These are phyloP conservation scores for Xyrichtys novacula DNA, from an alignment of 2,797 vertebrate species.

Conservation along the genomic window DNA sequence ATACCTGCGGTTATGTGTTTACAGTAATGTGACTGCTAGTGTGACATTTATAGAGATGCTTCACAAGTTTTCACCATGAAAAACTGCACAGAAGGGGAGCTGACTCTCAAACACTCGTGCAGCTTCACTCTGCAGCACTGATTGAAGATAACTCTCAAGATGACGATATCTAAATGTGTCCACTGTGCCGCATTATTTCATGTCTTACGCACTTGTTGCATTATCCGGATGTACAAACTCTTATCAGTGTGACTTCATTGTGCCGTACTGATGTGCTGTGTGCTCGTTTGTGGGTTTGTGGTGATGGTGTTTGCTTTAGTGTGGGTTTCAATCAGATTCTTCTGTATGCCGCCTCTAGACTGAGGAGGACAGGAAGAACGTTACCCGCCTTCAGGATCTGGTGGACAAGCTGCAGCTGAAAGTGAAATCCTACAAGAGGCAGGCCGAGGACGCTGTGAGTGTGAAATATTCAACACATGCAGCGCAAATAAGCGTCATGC, in stretches of 20 bases:
- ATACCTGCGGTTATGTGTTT: constrained; percentile 12
- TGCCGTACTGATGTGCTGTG: not conserved
- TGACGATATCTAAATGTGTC: constrained; percentile 1
- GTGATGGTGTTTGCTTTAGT: constrained; percentile 10
- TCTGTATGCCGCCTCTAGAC: constrained; percentile 58
- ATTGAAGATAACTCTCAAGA: not conserved
- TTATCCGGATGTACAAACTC: not conserved
- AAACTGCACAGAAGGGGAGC: constrained; percentile 3
- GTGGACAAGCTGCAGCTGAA: constrained; percentile 93
- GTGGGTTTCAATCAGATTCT: constrained; percentile 14
- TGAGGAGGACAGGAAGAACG: constrained; percentile 92
- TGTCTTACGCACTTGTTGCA: not conserved
- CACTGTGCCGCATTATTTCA: constrained; percentile 2
- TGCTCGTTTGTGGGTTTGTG: not conserved
- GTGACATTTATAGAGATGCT: constrained; percentile 28
- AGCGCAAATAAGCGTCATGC: constrained; percentile 25
- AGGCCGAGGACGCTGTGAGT: constrained; percentile 93
- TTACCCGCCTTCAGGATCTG: constrained; percentile 89
- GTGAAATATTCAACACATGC: constrained; percentile 44
- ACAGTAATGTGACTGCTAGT: constrained; percentile 2
- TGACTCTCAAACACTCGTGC: not conserved
- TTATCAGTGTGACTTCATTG: not conserved
- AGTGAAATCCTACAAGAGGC: constrained; percentile 93
- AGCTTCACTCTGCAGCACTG: constrained; percentile 1
- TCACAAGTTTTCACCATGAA: constrained; percentile 37